A percentile compares a stretch with the other conserved stretches of the same genome.
These are phyloP conservation scores for Ispidina lecontei DNA, from an alignment of 2,797 vertebrate species.

Conservation along the genomic window DNA sequence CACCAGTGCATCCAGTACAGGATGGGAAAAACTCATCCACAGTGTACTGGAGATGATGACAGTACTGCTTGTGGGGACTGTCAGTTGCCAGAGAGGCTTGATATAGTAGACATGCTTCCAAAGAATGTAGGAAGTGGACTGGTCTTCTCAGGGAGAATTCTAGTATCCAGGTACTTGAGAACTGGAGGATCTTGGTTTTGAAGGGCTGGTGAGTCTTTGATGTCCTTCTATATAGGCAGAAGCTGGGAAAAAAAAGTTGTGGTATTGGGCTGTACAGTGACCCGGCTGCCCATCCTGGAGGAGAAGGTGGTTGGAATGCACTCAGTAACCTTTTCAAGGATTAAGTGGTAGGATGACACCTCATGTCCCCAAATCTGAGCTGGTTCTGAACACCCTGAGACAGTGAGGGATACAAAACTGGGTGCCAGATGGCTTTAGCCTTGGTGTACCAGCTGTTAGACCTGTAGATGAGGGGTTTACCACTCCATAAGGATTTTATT, in stretches of 20 bases:
- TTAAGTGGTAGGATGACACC: background rate
- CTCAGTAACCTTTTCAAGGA: background rate
- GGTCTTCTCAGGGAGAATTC: background rate
- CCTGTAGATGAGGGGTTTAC: background rate
- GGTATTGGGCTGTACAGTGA: background rate
- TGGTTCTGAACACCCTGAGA: background rate
- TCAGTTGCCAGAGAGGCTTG: background rate
- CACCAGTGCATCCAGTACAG: background rate
- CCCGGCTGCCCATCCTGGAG: background rate
- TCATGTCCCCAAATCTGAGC: rapidly evolving
- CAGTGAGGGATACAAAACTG: background rate
- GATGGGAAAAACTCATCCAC: background rate
- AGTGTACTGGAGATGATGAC: background rate
- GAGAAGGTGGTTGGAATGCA: background rate
- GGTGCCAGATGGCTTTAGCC: background rate
- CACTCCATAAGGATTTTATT: background rate
- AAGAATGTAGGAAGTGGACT: background rate
- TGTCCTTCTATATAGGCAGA: background rate
- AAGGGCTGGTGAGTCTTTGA: background rate
- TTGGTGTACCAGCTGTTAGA: background rate
- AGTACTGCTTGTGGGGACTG: background rate
- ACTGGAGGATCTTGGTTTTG: background rate
- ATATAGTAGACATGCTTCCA: background rate
- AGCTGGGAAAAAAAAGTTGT: rapidly evolving
- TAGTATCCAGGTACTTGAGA: background rate